A percentile compares a stretch with the other conserved stretches of the same genome.
Evolutionary conservation across 2,113 vertebrate genomes (phyloP).

Genomic region (Heterocephalus glaber): DNA sequence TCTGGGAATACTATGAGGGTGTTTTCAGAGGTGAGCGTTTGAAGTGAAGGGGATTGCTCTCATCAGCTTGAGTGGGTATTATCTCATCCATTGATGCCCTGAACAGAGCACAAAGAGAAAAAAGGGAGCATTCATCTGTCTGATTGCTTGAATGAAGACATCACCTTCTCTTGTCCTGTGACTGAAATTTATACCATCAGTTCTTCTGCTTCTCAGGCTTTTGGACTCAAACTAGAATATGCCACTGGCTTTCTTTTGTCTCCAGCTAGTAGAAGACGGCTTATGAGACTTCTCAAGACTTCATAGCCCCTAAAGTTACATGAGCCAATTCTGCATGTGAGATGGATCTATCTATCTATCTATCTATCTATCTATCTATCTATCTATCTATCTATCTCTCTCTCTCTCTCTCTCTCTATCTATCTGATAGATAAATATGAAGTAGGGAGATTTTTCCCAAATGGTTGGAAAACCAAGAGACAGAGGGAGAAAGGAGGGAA

Average conservation of each 20-base stretch:
- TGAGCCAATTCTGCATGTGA: neutral
- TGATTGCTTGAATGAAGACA: neutral
- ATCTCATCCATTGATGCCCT: neutral
- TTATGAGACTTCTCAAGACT: neutral
- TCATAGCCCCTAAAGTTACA: neutral
- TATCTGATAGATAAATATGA: neutral
- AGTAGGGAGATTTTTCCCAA: neutral
- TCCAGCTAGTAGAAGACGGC: neutral
- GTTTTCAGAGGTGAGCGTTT: neutral
- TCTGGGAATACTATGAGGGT: neutral
- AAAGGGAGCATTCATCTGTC: neutral
- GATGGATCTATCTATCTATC: too few relatives aligned
- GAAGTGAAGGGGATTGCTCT: neutral
- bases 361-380: too few relatives aligned
- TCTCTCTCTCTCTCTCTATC: too few relatives aligned
- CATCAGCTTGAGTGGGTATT: neutral
- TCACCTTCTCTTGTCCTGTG: neutral
- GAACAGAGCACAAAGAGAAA: neutral
- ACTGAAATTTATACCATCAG: neutral
- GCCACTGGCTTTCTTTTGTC: neutral
- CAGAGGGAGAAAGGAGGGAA: neutral
- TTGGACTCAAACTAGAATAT: neutral
- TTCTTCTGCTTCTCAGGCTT: neutral
- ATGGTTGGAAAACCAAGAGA: neutral
- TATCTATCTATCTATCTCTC: too few relatives aligned